Base-by-base conservation (phyloP, 2,797 vertebrate genomes). In the Vespertilio murinus region DNA sequence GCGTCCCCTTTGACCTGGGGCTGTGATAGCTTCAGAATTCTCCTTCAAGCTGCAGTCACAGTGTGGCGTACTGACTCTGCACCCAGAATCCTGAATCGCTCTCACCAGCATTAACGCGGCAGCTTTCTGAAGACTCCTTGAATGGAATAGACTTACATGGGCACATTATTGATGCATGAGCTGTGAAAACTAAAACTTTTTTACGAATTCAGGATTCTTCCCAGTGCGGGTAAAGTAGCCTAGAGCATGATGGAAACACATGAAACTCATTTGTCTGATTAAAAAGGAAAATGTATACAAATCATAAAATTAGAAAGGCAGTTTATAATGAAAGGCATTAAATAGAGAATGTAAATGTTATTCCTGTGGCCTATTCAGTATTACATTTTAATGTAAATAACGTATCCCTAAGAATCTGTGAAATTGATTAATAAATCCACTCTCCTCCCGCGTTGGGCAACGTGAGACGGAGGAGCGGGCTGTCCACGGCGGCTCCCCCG, bases 391-490 rank as follows among this genome's bases (percentile, higher is more conserved):
- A 97, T 94, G 89, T 96, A 97, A 98, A 95, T 93, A 94, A 74
- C 97, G 97, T 97, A 96, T 97, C 97, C 95, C 94, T 96, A 97
- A 97, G 97, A 98, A 98, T 96, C 97, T 98, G 97, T 98, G 98
- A 98, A 98, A 98, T 98, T 95, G 97, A 97, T 98, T 94, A 97
- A 98, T 98, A 98, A 98, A 97, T 97, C 96, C 96, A 17, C 70
- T 96, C 86, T 96, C 95, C 98, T 98, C 74, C 96, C 94, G 88
- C 69, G 95, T 94, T 95, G 95, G 97, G 94, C 67, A 28, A 71
- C 40, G 42, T 97, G 98, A 98, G 98, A 97, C 1, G 13, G 95
- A 93, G 96, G 93, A 73, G 79, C 91, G 25, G 85, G 93, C 91
- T 83, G 64, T 95, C 82, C 3, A 0, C 54, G 83, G 67, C 47